Base-by-base conservation (phyloP, 2,797 vertebrate genomes). In the Oryzias dopingdopingensis region DNA sequence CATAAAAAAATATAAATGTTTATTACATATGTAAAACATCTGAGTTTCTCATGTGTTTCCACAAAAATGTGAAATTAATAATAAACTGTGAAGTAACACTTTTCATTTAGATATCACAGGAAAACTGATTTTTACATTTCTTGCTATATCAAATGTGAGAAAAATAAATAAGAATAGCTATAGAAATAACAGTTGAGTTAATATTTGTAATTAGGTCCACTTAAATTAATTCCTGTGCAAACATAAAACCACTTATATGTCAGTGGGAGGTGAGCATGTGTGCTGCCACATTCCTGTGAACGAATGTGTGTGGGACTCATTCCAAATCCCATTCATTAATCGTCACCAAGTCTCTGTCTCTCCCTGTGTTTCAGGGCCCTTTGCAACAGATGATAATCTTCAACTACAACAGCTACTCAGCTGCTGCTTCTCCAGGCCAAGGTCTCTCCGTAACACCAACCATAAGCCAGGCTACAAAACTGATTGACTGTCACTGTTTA, bases 211-310 rank as follows among this genome's bases (percentile, higher is more conserved):
- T 48, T 65, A 69, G 59, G 22, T 65, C 14, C 52, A 16, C 42
- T 26, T 47, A 26, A 64, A 71, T 63, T 75, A 46, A 48, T 65
- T 52, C 54, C 23, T 50, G 29, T 58, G 59, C 67, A 72, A 80
- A 83, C 60, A 42, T 40, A 72, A 79, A 55, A 57, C 72, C 14
- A 16, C 60, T 17, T 52, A 55, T 46, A 55, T 48, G 50, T 41
- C 14, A 56, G 20, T 57, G 56, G 50, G 74, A 59, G 6, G 44
- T 20, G 44, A 56, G 63, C 85, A 91, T 74, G 78, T 90, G 87
- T 88, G 81, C 86, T 86, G 82, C 74, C 85, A 88, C 76, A 92
- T 90, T 56, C 63, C 78, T 88, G 74, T 83, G 79, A 41, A 45
- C 50, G 65, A 58, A 49, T 62, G 70, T 55, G 74, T 70, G 40